Percentiles rank a stretch among this genome's conserved stretches.
phyloP scores from a whole-genome alignment of 2,888 invertebrate species.

The Hartigia nigra region DNA sequence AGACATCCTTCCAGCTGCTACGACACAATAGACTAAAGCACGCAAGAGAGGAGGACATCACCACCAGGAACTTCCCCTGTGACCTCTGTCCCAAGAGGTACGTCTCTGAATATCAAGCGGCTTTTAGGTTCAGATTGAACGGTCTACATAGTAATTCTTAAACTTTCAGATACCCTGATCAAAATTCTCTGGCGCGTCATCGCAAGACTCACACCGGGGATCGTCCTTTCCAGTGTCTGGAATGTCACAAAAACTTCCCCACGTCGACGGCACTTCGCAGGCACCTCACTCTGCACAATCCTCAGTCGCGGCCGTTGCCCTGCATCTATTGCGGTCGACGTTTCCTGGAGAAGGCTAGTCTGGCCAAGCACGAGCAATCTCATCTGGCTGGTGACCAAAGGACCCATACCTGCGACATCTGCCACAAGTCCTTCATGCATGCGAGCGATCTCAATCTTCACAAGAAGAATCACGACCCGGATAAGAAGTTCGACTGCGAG shows the following conservation, averaged over 20 bases:
- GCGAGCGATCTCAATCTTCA: conserved; percentile 67
- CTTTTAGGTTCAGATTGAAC: background rate
- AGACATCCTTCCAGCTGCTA: conserved; percentile 63
- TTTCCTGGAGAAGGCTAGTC: conserved; percentile 63
- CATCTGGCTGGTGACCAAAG: conserved; percentile 62
- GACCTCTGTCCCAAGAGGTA: conserved; percentile 63
- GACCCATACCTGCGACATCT: conserved; percentile 68
- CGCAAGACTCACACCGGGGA: conserved; percentile 60
- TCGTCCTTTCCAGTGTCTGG: conserved; percentile 62
- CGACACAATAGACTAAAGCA: conserved; percentile 62
- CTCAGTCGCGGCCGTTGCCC: conserved; percentile 61
- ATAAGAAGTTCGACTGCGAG: conserved; percentile 64
- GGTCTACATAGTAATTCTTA: background rate
- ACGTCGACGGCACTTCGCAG: conserved; percentile 63
- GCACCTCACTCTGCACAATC: conserved; percentile 64
- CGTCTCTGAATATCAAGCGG: background rate
- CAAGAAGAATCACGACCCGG: conserved; percentile 64
- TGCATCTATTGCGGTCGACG: conserved; percentile 65
- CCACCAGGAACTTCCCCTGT: conserved; percentile 62
- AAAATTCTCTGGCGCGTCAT: conserved; percentile 61
- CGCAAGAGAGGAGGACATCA: conserved; percentile 63
- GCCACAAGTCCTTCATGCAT: conserved; percentile 69
- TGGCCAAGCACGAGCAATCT: conserved; percentile 65
- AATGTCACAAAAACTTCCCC: conserved; percentile 65
- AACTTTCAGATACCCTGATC: conserved; percentile 58